A percentile compares a stretch with the other conserved stretches of the same genome.
phyloP scores from a whole-genome alignment of 2,113 vertebrate species.

The Australoheros scitulus region DNA sequence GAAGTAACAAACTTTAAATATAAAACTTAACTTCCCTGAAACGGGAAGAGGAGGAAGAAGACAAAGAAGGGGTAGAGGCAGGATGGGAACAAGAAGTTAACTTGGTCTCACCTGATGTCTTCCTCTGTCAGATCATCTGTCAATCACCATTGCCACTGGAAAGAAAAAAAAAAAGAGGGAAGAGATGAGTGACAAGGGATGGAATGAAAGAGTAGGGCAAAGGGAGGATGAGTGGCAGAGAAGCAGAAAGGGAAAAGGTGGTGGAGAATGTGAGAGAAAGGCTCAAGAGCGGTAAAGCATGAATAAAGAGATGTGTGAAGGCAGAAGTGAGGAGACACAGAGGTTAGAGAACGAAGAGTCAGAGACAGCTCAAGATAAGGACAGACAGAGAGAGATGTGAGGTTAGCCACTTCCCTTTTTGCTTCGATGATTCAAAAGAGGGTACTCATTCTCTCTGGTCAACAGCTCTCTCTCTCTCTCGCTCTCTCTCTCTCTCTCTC shows the following conservation, averaged over 20 bases:
- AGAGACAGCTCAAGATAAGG: constrained; percentile 34
- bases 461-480: constrained; percentile 22
- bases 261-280: constrained; percentile 24
- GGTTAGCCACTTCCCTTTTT: constrained; percentile 75
- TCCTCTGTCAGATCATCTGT: constrained; percentile 82
- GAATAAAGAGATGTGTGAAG: constrained; percentile 45
- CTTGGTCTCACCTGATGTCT: constrained; percentile 77
- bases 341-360: constrained; percentile 25
- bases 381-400: constrained; percentile 52
- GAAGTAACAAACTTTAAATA: constrained; percentile 41
- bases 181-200: constrained; percentile 51
- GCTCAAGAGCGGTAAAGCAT: constrained; percentile 44
- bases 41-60: not conserved
- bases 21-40: constrained; percentile 43
- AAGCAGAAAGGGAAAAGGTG: constrained; percentile 29
- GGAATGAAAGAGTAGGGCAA: constrained; percentile 34
- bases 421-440: constrained; percentile 50
- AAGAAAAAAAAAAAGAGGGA: constrained; percentile 28
- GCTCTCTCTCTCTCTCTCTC: too few species aligned
- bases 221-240: constrained; percentile 42
- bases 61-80: not conserved
- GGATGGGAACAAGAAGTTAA: constrained; percentile 52
- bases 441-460: constrained; percentile 31
- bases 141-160: constrained; percentile 76
- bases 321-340: constrained; percentile 39